Evolutionary conservation across 2,113 vertebrate species (phyloP).

Genomic region (Bubo blakistoni): DNA sequence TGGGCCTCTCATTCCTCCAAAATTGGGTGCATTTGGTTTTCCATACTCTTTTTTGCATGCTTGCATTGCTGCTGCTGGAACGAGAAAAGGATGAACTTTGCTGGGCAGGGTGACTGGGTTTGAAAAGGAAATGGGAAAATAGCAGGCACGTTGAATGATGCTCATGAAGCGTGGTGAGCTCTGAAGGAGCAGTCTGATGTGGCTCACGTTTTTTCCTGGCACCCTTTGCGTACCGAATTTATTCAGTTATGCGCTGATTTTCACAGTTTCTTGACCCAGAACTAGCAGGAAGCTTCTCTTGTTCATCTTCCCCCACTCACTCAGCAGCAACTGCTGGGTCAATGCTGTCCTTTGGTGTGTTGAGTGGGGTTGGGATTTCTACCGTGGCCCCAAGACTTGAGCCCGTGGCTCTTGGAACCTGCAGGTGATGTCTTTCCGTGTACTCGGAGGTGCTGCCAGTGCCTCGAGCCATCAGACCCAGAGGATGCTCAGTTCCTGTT

Average conservation of each 20-base stretch:
- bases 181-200: background rate
- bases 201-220: background rate
- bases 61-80: rapidly evolving
- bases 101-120: background rate
- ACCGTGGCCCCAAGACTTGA: background rate
- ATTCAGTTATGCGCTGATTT: background rate
- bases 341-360: rapidly evolving
- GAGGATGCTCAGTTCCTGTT: background rate
- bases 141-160: background rate
- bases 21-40: rapidly evolving
- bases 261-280: background rate
- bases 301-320: background rate
- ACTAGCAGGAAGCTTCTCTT: background rate
- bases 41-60: background rate
- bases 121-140: background rate
- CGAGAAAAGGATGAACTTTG: background rate
- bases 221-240: rapidly evolving
- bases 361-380: background rate
- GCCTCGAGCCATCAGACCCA: background rate
- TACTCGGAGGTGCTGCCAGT: background rate
- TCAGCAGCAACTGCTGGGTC: rapidly evolving
- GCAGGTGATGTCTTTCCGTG: background rate
- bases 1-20: background rate
- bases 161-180: background rate
- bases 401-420: background rate